phyloP scores from a whole-genome alignment of 2,113 vertebrate genomes.

The Nesogale talazaci region DNA sequence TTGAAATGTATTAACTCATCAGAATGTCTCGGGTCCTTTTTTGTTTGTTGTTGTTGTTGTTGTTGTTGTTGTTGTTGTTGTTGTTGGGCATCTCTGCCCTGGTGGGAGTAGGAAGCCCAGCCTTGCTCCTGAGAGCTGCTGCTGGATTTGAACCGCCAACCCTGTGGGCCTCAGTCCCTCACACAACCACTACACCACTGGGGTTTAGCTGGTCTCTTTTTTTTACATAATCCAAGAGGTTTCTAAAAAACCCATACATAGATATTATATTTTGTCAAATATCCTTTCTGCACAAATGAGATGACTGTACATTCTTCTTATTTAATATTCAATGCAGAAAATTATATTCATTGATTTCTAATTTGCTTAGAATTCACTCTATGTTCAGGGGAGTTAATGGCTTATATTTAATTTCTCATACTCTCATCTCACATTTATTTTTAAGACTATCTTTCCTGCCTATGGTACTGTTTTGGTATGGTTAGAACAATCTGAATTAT shows the following conservation, averaged over 20 bases:
- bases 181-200: too few species aligned
- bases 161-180: too few species aligned
- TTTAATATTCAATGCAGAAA: background rate
- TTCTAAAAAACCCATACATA: background rate
- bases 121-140: too few species aligned
- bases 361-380: background rate
- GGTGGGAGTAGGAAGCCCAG: too few species aligned
- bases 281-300: background rate
- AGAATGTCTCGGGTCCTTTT: background rate
- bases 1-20: background rate
- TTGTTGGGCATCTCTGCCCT: too few species aligned
- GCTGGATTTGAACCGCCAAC: too few species aligned
- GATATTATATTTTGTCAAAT: background rate
- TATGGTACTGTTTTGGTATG: too few species aligned
- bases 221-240: too few species aligned
- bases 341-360: background rate
- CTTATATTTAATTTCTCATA: constrained; percentile 1
- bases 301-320: background rate
- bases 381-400: background rate
- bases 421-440: background rate
- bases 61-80: too few species aligned
- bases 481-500: background rate
- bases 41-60: too few species aligned
- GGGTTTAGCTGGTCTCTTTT: too few species aligned
- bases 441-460: background rate